phyloP scores from a whole-genome alignment of 2,113 vertebrate genomes.

The Cryptomyrus ogoouensis region DNA sequence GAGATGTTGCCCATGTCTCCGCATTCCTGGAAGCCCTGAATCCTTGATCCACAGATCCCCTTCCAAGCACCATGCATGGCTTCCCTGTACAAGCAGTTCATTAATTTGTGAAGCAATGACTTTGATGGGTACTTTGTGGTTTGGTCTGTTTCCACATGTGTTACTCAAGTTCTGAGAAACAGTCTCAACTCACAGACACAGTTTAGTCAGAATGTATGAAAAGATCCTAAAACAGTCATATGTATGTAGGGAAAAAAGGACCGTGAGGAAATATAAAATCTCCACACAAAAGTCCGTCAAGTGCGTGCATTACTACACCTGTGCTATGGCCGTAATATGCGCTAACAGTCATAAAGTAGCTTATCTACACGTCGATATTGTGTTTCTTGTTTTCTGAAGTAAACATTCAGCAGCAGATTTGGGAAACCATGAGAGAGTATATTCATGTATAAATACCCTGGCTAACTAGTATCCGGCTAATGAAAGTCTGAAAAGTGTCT shows the following conservation, averaged over 20 bases:
- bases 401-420: slow-evolving; percentile 4
- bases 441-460: neutral
- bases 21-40: neutral
- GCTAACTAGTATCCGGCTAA: neutral
- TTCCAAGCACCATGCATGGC: neutral
- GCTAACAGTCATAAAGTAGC: slow-evolving; percentile 59
- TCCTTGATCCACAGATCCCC: neutral
- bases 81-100: neutral
- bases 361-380: slow-evolving; percentile 56
- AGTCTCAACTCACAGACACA: neutral
- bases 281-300: slow-evolving; percentile 32
- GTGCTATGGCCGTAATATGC: slow-evolving; percentile 61
- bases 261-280: neutral
- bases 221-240: neutral
- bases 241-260: neutral
- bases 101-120: neutral
- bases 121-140: neutral
- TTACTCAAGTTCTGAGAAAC: neutral
- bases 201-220: neutral
- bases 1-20: neutral
- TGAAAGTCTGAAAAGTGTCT: neutral
- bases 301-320: slow-evolving; percentile 47
- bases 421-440: neutral
- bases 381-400: slow-evolving; percentile 28
- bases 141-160: neutral